Evolutionary conservation across 2,888 invertebrate genomes (phyloP).

Genomic region (Cheilosia variabilis): DNA sequence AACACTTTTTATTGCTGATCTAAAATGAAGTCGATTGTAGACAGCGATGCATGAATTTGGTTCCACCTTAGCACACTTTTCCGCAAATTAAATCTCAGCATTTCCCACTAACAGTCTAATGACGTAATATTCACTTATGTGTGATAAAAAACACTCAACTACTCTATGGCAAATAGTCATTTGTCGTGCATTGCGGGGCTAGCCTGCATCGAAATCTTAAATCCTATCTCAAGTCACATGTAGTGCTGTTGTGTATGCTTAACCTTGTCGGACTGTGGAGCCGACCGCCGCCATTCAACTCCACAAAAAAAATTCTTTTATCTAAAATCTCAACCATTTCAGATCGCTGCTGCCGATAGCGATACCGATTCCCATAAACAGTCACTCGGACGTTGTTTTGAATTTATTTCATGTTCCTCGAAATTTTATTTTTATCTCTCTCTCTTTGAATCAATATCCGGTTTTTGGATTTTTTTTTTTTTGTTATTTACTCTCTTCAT

Average conservation of each 20-base stretch:
- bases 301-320: slow-evolving; percentile 25
- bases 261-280: slow-evolving; percentile 9
- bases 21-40: no score
- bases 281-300: slow-evolving; percentile 9
- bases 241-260: slow-evolving; percentile 13
- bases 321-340: slow-evolving; percentile 49
- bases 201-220: slow-evolving; percentile 22
- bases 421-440: neutral
- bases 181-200: slow-evolving; percentile 22
- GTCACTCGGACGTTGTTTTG: slow-evolving; percentile 42
- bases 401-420: slow-evolving; percentile 54
- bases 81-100: neutral
- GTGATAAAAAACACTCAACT: neutral
- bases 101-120: neutral
- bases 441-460: slow-evolving; percentile 54
- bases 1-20: no score
- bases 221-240: slow-evolving; percentile 21
- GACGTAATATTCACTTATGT: slow-evolving; percentile 35
- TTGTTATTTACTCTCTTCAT: slow-evolving; percentile 40
- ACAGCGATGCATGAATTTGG: no score
- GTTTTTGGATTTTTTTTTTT: slow-evolving; percentile 36
- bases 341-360: slow-evolving; percentile 54
- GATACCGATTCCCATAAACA: slow-evolving; percentile 63
- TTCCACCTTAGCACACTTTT: neutral
- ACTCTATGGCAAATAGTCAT: slow-evolving; percentile 29